Evolutionary conservation across 2,113 vertebrate species (phyloP).

Genomic region (Grus americana): DNA sequence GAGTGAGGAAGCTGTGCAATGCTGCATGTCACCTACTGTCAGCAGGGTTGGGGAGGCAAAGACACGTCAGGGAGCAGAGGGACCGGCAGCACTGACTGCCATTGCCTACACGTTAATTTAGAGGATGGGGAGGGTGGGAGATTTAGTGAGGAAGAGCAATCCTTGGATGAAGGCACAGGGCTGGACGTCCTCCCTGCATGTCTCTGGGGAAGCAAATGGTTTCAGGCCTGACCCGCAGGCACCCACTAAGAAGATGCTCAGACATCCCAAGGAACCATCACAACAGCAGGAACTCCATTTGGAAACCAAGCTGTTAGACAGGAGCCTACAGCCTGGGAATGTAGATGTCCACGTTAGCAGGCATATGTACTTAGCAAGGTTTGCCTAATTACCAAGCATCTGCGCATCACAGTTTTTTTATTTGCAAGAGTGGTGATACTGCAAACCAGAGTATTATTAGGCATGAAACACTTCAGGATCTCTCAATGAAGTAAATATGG

Average conservation of each 20-base stretch:
- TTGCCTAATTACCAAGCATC: background rate
- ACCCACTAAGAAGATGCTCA: background rate
- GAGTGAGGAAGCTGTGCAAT: background rate
- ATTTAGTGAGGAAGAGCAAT: background rate
- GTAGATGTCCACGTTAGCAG: background rate
- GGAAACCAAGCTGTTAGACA: background rate
- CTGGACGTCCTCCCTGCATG: background rate
- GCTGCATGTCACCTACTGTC: background rate
- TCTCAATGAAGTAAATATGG: background rate
- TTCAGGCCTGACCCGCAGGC: background rate
- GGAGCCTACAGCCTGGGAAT: background rate
- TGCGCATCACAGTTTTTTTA: background rate
- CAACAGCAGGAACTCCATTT: background rate
- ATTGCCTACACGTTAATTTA: background rate
- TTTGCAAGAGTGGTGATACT: background rate
- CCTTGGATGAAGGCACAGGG: background rate
- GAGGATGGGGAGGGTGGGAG: background rate
- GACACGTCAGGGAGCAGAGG: background rate
- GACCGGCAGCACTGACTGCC: rapidly evolving
- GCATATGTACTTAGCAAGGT: background rate
- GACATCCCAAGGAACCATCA: background rate
- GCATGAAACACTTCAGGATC: background rate
- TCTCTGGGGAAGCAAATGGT: background rate
- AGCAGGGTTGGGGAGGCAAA: rapidly evolving
- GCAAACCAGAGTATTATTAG: background rate